These are phyloP conservation scores for Percopsis transmontana DNA, from an alignment of 2,113 vertebrate species.

Conservation along the genomic window DNA sequence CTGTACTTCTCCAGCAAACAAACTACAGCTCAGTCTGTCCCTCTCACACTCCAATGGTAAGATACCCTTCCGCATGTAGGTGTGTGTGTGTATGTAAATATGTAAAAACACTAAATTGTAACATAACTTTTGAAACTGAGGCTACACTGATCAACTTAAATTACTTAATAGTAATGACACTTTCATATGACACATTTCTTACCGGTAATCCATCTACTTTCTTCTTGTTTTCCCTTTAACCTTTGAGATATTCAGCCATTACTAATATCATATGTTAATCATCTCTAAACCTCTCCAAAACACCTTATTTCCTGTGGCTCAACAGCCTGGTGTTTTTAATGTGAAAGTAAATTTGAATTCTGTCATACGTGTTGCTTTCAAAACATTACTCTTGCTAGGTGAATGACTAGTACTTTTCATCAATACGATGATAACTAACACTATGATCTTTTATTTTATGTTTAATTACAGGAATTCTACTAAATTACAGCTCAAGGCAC, in stretches of 20 bases:
- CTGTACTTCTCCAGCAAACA: conserved; percentile 64
- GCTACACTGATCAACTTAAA: background rate
- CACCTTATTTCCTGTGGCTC: background rate
- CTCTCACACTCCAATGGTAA: conserved; percentile 70
- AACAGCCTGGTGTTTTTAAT: background rate
- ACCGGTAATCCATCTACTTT: conserved; percentile 1
- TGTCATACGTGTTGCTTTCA: too few relatives aligned
- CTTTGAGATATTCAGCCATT: background rate
- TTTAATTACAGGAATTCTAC: background rate
- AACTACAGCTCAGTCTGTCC: conserved; percentile 69
- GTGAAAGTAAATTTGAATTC: background rate
- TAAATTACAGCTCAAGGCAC: background rate
- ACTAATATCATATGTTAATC: background rate
- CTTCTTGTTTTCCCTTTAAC: conserved; percentile 8
- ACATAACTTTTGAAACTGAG: conserved; percentile 4
- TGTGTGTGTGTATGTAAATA: conserved; percentile 1
- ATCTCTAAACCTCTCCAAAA: background rate
- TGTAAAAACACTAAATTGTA: too few relatives aligned
- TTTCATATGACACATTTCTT: conserved; percentile 20
- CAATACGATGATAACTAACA: too few relatives aligned
- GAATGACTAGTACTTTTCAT: too few relatives aligned
- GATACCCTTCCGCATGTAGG: conserved; percentile 42
- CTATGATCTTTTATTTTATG: background rate
- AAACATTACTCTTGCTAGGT: too few relatives aligned
- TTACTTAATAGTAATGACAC: background rate